phyloP scores from a whole-genome alignment of 2,113 vertebrate genomes.

The Psittacus erithacus region DNA sequence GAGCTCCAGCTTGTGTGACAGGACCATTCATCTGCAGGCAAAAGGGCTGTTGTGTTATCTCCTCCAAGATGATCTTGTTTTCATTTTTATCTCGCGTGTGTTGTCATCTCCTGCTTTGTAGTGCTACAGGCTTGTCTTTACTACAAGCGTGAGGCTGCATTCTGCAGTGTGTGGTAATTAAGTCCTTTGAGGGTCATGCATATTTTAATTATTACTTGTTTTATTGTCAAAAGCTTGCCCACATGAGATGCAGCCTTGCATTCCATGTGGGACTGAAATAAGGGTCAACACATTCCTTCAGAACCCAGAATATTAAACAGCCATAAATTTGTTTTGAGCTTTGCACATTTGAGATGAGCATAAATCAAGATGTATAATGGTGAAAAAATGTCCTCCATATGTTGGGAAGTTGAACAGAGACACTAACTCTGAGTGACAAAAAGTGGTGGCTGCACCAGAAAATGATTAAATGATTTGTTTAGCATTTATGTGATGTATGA shows the following conservation, averaged over 20 bases:
- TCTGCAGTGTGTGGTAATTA: slow-evolving; percentile 10
- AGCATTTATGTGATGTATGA: slow-evolving; percentile 9
- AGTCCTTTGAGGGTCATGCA: slow-evolving; percentile 8
- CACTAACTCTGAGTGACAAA: slow-evolving; percentile 1
- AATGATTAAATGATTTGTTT: slow-evolving; percentile 27
- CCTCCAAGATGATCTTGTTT: background rate
- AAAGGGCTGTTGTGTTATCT: background rate
- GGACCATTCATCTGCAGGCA: background rate
- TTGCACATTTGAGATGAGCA: background rate
- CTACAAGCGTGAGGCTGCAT: background rate
- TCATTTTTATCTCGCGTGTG: slow-evolving; percentile 18
- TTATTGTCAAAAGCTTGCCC: slow-evolving; percentile 24
- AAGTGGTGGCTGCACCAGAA: slow-evolving; percentile 17
- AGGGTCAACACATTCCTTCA: background rate
- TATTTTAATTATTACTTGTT: slow-evolving; percentile 51
- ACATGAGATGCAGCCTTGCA: slow-evolving; percentile 16
- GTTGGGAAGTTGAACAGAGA: background rate
- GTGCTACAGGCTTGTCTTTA: slow-evolving; percentile 1
- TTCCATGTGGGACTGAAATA: background rate
- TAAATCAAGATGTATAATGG: background rate
- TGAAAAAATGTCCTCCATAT: background rate
- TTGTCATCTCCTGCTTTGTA: slow-evolving; percentile 33
- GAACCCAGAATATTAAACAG: slow-evolving; percentile 20
- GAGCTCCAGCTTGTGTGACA: background rate
- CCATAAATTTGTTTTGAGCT: slow-evolving; percentile 4